Conservation (phyloP, 2,888 invertebrate species). For the Macrophya alboannulata region DNA sequence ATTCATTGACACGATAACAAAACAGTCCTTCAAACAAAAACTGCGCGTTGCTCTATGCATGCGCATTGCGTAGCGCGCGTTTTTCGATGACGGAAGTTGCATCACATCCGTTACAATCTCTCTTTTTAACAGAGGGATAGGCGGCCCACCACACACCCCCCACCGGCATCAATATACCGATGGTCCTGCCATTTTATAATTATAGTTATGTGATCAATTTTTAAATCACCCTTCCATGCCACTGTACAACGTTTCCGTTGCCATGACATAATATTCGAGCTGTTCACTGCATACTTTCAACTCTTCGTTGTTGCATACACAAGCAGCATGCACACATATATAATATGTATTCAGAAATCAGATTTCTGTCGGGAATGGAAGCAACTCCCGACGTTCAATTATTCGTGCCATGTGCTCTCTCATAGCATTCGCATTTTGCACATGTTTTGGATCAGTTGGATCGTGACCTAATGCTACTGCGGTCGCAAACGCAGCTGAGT, state of each 20-base stretch:
- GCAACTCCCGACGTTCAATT: slow-evolving; percentile 42
- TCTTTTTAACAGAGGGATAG: no score
- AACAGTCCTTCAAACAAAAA: no score
- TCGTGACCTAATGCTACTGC: slow-evolving; percentile 59
- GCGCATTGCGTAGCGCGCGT: no score
- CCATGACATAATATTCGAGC: neutral
- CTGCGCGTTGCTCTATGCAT: no score
- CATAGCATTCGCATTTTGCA: slow-evolving; percentile 55
- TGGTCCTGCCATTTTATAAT: neutral
- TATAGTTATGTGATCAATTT: neutral
- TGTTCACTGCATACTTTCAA: neutral
- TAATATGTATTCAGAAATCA: neutral
- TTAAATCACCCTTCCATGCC: neutral
- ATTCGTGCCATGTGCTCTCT: slow-evolving; percentile 53
- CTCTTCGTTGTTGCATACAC: neutral
- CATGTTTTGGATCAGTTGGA: slow-evolving; percentile 56
- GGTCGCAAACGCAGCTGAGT: slow-evolving; percentile 61
- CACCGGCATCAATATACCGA: neutral
- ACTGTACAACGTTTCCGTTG: neutral
- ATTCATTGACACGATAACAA: no score
- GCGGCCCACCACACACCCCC: neutral
- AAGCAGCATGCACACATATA: neutral
- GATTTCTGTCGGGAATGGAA: slow-evolving; percentile 54
- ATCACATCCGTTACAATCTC: no score
- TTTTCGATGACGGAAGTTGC: no score